A percentile compares a stretch with the other conserved stretches of the same genome.
Conservation (phyloP, 2,888 invertebrate genomes). For the Spicauda simplicius region DNA sequence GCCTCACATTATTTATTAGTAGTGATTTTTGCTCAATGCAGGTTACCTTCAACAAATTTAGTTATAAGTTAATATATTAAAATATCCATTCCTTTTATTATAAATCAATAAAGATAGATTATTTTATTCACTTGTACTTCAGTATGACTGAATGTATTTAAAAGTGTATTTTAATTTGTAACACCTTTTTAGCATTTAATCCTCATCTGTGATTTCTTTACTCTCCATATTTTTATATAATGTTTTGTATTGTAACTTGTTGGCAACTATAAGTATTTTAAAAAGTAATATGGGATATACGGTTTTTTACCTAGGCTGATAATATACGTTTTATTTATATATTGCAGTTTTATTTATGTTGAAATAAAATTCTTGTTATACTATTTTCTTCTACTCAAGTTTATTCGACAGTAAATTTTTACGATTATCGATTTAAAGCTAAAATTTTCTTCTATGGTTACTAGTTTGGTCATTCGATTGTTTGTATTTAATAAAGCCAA, state of each 20-base stretch:
- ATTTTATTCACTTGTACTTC: no score
- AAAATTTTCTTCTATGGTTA: no score
- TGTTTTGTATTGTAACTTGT: neutral
- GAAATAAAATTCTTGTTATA: neutral
- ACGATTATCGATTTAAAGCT: no score
- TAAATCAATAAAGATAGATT: no score
- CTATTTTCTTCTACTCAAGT: no score
- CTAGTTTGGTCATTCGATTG: no score
- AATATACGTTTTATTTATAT: neutral
- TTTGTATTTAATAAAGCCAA: no score
- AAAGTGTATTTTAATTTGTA: neutral
- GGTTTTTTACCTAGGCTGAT: neutral
- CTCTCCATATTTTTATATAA: constrained; percentile 16
- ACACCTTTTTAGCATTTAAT: constrained; percentile 23
- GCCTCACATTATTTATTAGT: no score
- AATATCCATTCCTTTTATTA: no score
- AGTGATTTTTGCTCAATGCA: constrained; percentile 16
- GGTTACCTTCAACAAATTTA: constrained; percentile 17
- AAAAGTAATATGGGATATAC: neutral
- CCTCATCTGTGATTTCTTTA: constrained; percentile 37
- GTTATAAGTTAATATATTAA: neutral
- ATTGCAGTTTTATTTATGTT: neutral
- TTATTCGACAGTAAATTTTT: no score
- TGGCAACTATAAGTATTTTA: constrained; percentile 3
- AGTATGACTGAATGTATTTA: no score